Evolutionary conservation across 2,113 vertebrate genomes (phyloP).

Genomic region (Spizaetus ornatus): DNA sequence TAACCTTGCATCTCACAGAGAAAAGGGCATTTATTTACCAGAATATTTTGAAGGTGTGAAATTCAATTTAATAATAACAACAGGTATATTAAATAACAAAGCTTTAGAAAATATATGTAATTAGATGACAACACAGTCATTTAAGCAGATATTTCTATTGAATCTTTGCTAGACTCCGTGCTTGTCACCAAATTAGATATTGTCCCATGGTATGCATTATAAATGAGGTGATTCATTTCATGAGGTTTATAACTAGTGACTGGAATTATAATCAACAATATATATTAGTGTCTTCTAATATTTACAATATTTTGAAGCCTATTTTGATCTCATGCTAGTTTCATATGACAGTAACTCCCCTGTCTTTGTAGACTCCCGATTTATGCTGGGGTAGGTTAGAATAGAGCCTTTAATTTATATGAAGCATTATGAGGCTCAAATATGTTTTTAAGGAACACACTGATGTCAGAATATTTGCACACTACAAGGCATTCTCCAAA

Average conservation of each 20-base stretch:
- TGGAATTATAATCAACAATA: slow-evolving; percentile 58
- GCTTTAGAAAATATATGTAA: slow-evolving; percentile 29
- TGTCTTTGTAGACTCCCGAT: neutral
- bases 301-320: neutral
- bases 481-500: neutral
- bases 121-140: slow-evolving; percentile 34
- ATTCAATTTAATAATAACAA: slow-evolving; percentile 37
- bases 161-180: slow-evolving; percentile 23
- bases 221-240: slow-evolving; percentile 46
- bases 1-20: slow-evolving; percentile 21
- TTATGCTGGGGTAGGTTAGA: neutral
- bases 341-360: neutral
- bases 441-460: neutral
- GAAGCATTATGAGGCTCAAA: neutral
- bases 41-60: slow-evolving; percentile 29
- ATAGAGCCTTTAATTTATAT: neutral
- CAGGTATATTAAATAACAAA: slow-evolving; percentile 34
- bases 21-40: slow-evolving; percentile 42
- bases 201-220: slow-evolving; percentile 47
- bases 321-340: neutral
- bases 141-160: slow-evolving; percentile 35
- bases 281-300: slow-evolving; percentile 35
- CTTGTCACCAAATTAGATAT: slow-evolving; percentile 58
- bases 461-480: neutral
- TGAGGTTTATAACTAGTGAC: slow-evolving; percentile 51